Evolutionary conservation across 2,797 vertebrate species (phyloP), one percentile per base, ranked within the genome.

Genomic region (Epinephelus malabaricus): DNA sequence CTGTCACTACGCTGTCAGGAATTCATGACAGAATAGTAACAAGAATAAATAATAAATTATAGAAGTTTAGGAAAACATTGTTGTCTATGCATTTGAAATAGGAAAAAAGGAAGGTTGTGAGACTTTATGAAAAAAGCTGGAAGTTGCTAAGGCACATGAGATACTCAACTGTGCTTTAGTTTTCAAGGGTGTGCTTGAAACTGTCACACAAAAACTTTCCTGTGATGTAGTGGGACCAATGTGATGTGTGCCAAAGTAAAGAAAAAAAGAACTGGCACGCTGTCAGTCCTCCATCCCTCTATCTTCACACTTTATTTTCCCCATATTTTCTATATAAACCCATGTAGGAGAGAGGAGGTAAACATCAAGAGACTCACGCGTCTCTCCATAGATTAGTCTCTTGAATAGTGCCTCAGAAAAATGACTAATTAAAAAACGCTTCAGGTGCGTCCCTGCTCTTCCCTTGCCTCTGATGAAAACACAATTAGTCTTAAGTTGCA

Each of bases 401-500:
- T 76, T 62, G 73, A 84, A 69, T 58, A 25, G 45, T 10, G 53
- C 56, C 61, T 73, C 61, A 17, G 82, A 73, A 76, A 85, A 46
- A 61, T 38, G 66, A 61, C 82, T 83, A 82, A 87, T 86, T 91
- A 88, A 86, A 82, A 89, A 86, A 55, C n/a, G 70, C 86, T 84
- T 80, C 80, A 89, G 88, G 88, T 86, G 78, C 9, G 12, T 59
- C 27, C 30, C 2, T 2, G 17, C 79, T 75, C 54, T 64, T 54
- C 69, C 8, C 63, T 59, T 17, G 18, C 49, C 58, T 45, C 69
- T 13, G 64, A 80, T 54, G 62, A 65, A 85, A 84, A 85, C 81
- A 79, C 71, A 86, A 84, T 89, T 65, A 84, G 67, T 71, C 81
- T 27, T 60, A 30, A 21, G 70, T 70, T 62, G 76, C 45, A 0